These are phyloP conservation scores for Orthosia cruda DNA, from an alignment of 2,888 invertebrate genomes.

Conservation along the genomic window DNA sequence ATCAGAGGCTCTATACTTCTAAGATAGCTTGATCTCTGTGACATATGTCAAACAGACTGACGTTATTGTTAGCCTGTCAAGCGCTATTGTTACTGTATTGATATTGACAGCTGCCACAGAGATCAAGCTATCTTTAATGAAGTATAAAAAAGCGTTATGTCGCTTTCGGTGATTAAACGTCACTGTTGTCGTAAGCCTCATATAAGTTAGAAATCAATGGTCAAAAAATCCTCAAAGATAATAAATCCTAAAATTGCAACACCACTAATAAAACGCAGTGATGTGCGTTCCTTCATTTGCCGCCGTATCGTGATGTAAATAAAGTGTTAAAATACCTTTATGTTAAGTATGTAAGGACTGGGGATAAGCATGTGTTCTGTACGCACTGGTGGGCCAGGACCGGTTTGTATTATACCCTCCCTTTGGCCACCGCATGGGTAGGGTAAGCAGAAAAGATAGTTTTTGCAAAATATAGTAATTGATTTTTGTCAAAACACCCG, in stretches of 20 bases:
- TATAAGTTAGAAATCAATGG: neutral
- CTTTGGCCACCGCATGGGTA: constrained; percentile 81
- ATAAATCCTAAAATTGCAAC: neutral
- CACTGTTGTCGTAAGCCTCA: no score
- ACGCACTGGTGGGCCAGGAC: constrained; percentile 86
- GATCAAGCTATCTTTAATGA: no score
- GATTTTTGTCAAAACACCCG: no score
- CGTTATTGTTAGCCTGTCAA: no score
- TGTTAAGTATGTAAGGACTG: constrained; percentile 70
- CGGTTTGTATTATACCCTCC: constrained; percentile 85
- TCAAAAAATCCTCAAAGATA: neutral
- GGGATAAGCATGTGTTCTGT: constrained; percentile 84
- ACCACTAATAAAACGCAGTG: constrained; percentile 1
- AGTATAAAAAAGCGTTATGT: no score
- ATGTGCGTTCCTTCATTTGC: neutral
- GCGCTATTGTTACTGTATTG: no score
- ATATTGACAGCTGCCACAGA: no score
- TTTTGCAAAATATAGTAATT: no score
- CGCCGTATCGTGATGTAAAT: constrained; percentile 43
- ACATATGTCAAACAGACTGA: no score
- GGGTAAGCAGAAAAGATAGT: constrained; percentile 42
- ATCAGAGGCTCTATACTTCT: no score
- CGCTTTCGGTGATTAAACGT: no score
- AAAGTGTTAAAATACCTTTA: constrained; percentile 66
- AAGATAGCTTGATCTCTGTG: no score